Base-by-base conservation (phyloP, 2,113 vertebrate genomes). In the Pao palembangensis region DNA sequence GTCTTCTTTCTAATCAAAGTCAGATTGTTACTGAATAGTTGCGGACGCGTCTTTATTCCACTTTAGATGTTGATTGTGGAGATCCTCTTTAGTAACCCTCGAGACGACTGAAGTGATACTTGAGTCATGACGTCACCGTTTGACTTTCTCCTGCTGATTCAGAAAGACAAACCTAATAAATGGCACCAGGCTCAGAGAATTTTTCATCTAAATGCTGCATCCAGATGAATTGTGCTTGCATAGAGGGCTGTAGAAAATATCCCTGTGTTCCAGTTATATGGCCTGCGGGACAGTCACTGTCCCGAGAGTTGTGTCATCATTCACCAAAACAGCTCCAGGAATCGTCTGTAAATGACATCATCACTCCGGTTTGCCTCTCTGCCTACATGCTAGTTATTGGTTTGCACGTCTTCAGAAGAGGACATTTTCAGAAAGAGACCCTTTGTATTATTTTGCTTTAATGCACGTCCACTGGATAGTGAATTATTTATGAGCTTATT, bases 101-200 rank as follows among this genome's bases (percentile, higher is more conserved):
- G 11, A 38, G 34, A 38, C 10, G 8, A 8, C 34, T 38, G 8
- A 38, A 38, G 34, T 28, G 21, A 61, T 46, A 55, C 53, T 49
- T 44, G 48, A 67, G 64, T 70, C 28, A 7, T 56, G 31, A 75
- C 51, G 55, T 64, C 49, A 77, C 60, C 61, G 75, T 56, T 57
- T 78, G 74, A 81, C 78, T 73, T 73, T 83, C 76, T 57, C 61
- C 62, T 75, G 58, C 54, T 57, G 47, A 73, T 75, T 55, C 64
- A 56, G 41, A 11, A 47, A 58, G 49, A 71, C 46, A 52, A 62
- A 76, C 73, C 67, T 76, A 69, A 79, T 71, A 66, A 79, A 42
- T 38, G 60, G 15, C 1, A 44, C 54, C 58, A 1, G 55, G 67
- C 61, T 71, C 44, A 20, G 63, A 74, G 59, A 51, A 61, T 71